Evolutionary conservation across 2,888 invertebrate genomes (phyloP).

Genomic region (Watsonalla cultraria): DNA sequence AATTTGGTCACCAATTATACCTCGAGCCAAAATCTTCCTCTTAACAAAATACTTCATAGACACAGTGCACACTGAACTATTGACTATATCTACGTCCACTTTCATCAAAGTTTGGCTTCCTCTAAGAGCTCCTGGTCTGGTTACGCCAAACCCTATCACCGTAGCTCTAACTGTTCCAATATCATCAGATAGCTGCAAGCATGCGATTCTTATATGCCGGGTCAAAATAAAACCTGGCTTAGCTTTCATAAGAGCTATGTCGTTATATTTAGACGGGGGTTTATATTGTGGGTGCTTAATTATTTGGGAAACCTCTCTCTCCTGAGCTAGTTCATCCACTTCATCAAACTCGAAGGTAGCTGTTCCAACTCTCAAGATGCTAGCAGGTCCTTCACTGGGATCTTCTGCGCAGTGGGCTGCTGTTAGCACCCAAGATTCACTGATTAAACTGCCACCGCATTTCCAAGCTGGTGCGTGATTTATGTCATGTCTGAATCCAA

Average conservation of each 20-base stretch:
- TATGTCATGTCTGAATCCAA: conserved; percentile 44
- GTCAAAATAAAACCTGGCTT: conserved; percentile 65
- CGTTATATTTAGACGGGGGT: conserved; percentile 78
- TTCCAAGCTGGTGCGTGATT: conserved; percentile 48
- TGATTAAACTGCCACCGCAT: conserved; percentile 67
- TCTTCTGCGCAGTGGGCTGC: conserved; percentile 69
- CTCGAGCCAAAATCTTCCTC: conserved; percentile 46
- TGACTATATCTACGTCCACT: conserved; percentile 62
- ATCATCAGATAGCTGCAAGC: conserved; percentile 61
- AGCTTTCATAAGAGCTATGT: conserved; percentile 82
- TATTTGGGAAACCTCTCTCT: conserved; percentile 58
- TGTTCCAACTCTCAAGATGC: conserved; percentile 74
- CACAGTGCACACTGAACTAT: conserved; percentile 48
- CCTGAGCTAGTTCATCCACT: conserved; percentile 72
- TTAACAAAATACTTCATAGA: conserved; percentile 60
- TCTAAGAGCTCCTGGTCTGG: conserved; percentile 51
- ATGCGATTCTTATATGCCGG: conserved; percentile 80
- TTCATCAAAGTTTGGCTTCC: conserved; percentile 71
- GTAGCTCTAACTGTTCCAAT: conserved; percentile 54
- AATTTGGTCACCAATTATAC: conserved; percentile 55
- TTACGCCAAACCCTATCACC: conserved; percentile 82
- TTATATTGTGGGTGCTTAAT: conserved; percentile 78
- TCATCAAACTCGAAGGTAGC: conserved; percentile 72
- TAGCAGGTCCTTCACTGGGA: conserved; percentile 65
- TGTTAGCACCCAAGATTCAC: conserved; percentile 61